Conservation (phyloP, 2,888 invertebrate genomes). For the Microplitis manilae region DNA sequence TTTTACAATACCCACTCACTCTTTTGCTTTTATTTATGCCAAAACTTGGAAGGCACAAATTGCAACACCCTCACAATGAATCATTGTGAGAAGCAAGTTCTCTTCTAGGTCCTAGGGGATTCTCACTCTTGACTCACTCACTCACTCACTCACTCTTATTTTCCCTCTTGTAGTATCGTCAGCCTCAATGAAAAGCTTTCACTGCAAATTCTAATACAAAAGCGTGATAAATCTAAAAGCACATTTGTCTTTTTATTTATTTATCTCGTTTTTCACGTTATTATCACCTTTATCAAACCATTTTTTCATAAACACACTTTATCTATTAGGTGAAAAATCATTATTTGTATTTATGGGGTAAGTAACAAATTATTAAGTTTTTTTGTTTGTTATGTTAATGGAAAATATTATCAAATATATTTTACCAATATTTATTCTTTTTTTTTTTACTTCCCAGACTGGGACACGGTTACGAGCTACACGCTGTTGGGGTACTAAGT, state of each 20-base stretch:
- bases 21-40: constrained; percentile 49
- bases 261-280: constrained; percentile 8
- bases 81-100: constrained; percentile 43
- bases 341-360: too few species aligned
- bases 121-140: constrained; percentile 8
- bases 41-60: constrained; percentile 50
- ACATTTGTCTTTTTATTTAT: constrained; percentile 4
- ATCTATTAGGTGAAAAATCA: too few species aligned
- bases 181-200: constrained; percentile 28
- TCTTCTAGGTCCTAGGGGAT: constrained; percentile 3
- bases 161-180: constrained; percentile 13
- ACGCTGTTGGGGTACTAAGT: neutral
- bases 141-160: neutral
- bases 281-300: neutral
- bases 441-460: too few species aligned
- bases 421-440: too few species aligned
- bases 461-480: too few species aligned
- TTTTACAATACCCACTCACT: constrained; percentile 43
- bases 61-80: constrained; percentile 48
- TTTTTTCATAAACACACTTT: neutral
- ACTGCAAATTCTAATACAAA: constrained; percentile 21
- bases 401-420: too few species aligned
- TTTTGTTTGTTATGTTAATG: too few species aligned
- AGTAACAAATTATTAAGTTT: too few species aligned
- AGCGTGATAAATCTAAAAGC: constrained; percentile 16